phyloP scores from a whole-genome alignment of 2,797 vertebrate genomes.

The Ciconia nigra region DNA sequence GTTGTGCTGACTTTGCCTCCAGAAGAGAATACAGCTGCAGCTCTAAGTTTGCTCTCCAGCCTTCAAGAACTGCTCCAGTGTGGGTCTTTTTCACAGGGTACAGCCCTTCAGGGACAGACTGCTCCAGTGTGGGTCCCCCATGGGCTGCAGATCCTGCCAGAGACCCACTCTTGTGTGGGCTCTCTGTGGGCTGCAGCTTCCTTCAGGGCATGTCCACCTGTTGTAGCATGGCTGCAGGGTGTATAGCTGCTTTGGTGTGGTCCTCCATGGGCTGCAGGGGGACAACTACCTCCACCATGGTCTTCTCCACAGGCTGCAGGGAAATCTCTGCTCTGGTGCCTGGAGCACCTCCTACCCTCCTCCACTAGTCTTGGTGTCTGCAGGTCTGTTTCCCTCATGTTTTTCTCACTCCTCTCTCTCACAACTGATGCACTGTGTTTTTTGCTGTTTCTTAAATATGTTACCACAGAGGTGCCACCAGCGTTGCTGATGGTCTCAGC shows the following conservation, averaged over 20 bases:
- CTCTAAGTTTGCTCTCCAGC: not conserved
- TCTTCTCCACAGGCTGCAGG: not conserved
- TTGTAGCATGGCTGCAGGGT: not conserved
- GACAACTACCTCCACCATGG: not conserved
- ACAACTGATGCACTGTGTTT: fast-evolving
- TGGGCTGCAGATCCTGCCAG: not conserved
- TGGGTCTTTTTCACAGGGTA: not conserved
- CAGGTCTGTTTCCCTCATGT: not conserved
- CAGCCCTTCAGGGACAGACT: not conserved
- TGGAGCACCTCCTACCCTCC: not conserved
- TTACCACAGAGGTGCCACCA: not conserved
- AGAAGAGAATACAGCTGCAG: not conserved
- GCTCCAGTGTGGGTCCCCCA: not conserved
- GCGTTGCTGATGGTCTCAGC: not conserved
- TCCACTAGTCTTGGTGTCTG: not conserved
- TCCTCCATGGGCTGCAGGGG: not conserved
- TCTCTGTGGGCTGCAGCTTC: not conserved
- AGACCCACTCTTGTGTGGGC: not conserved
- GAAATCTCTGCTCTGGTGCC: not conserved
- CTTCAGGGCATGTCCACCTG: not conserved
- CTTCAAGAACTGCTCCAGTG: not conserved
- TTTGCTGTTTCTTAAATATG: not conserved
- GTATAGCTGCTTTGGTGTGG: not conserved
- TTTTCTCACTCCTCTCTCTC: not conserved
- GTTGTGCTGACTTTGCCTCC: not conserved